These are phyloP conservation scores for Numenius phaeopus DNA, from an alignment of 2,797 vertebrate genomes.

Conservation along the genomic window DNA sequence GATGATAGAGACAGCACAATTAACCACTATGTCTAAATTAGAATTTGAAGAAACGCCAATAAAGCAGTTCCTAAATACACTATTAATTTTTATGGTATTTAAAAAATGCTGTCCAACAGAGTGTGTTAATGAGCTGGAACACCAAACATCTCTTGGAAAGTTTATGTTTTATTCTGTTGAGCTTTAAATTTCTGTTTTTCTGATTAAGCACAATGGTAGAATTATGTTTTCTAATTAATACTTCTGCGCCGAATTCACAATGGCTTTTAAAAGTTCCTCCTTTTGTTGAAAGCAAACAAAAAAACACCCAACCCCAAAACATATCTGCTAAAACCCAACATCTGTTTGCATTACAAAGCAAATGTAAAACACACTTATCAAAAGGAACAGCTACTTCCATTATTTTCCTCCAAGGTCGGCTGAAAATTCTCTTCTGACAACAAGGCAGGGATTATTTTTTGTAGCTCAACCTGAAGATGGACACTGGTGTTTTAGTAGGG, in stretches of 20 bases:
- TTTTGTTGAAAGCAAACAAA: constrained; percentile 36
- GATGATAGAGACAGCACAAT: constrained; percentile 49
- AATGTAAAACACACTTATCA: constrained; percentile 20
- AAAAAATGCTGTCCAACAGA: constrained; percentile 75
- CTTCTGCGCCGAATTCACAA: constrained; percentile 44
- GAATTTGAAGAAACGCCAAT: constrained; percentile 73
- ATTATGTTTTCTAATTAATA: constrained; percentile 53
- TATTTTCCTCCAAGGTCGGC: background rate
- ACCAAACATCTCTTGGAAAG: constrained; percentile 75
- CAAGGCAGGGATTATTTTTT: background rate
- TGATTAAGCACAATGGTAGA: constrained; percentile 53
- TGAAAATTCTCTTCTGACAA: background rate
- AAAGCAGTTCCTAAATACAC: constrained; percentile 78
- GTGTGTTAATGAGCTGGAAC: constrained; percentile 76
- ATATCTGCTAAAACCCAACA: background rate
- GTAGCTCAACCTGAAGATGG: background rate
- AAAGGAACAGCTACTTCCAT: background rate
- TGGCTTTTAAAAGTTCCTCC: constrained; percentile 29
- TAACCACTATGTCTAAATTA: constrained; percentile 70
- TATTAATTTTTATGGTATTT: constrained; percentile 78
- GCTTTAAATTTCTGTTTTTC: constrained; percentile 70
- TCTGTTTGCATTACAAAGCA: constrained; percentile 43
- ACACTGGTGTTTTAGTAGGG: background rate
- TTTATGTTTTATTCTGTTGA: constrained; percentile 65
- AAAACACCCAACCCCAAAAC: background rate